Base-by-base conservation (phyloP, 2,888 invertebrate genomes). In the Pterostichus madidus region DNA sequence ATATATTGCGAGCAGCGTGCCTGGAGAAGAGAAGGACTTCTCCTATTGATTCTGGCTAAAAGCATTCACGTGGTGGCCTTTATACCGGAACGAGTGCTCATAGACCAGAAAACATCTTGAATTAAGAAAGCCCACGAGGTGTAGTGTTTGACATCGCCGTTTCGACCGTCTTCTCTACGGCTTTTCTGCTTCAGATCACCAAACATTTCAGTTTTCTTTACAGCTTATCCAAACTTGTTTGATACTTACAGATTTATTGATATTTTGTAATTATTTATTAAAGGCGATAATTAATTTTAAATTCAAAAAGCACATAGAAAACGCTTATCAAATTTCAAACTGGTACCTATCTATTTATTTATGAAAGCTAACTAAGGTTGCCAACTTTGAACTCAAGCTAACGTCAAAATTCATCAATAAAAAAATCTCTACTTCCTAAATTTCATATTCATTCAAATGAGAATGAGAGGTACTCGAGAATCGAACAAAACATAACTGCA, bases 41-140 rank as follows among this genome's bases (percentile, higher is more conserved):
- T 88, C 88, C 87, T 89, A 89, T 89, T 88, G 89, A 89, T 89
- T 89, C 88, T 86, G 86, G 87, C 88, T 88, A 89, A 90, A 89
- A 89, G 89, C 89, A 87, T 87, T 73, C 71, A 80, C 79, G 79
- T 79, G 79, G 44, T 46, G 52, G 44, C 68, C 64, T 80, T 80
- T 64, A 68, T 80, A 52, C 75, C 46, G 75, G 31, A 39, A 52
- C 52, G 64, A 68, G 80, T 80, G 68, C 68, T 80, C 80, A 80
- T 80, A 80, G 80, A 80, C 80, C 80, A 80, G 80, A 80, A 80
- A 79, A 80, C 64, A 80, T 80, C 80, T 49, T 80, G 64, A 80
- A 80, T 80, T 80, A 80, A 68, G 80, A 68, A 80, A 52, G 35
- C 68, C 52, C 32, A 64, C 64, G 68, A 68, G 64, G 68, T 64